phyloP scores from a whole-genome alignment of 2,113 vertebrate genomes.

The Colius striatus region DNA sequence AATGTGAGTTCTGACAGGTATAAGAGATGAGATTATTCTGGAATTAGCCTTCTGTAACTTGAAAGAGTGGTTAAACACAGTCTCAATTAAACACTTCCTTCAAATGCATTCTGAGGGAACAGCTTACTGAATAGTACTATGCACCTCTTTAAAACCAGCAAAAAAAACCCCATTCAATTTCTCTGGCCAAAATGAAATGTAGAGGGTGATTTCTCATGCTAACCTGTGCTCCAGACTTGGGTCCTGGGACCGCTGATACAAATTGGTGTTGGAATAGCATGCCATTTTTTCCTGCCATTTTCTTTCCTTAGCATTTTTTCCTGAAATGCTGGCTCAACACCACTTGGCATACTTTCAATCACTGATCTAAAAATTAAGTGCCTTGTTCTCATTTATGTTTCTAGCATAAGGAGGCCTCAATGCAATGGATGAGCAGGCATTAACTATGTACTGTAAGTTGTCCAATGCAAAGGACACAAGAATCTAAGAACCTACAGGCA shows the following conservation, averaged over 20 bases:
- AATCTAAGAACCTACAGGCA: background rate
- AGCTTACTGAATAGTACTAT: background rate
- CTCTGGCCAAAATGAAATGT: slow-evolving; percentile 55
- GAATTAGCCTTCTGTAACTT: background rate
- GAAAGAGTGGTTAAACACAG: background rate
- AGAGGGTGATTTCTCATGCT: slow-evolving; percentile 40
- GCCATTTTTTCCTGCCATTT: slow-evolving; percentile 14
- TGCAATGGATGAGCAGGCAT: slow-evolving; percentile 8
- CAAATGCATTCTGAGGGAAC: background rate
- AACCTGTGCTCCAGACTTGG: slow-evolving; percentile 15
- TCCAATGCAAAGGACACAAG: background rate
- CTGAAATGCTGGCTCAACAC: slow-evolving; percentile 56
- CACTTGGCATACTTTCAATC: slow-evolving; percentile 53
- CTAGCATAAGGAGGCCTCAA: slow-evolving; percentile 1
- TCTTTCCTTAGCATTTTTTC: slow-evolving; percentile 34
- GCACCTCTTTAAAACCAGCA: background rate
- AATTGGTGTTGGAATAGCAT: slow-evolving; percentile 41
- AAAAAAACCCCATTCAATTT: slow-evolving; percentile 6
- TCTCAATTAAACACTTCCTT: background rate
- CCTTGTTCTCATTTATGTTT: slow-evolving; percentile 40
- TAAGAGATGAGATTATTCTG: background rate
- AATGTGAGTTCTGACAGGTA: background rate
- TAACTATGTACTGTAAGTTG: slow-evolving; percentile 25
- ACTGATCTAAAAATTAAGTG: slow-evolving; percentile 66
- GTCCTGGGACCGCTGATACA: background rate